Base-by-base conservation (phyloP, 2,113 vertebrate species). In the Cephalopterus ornatus region DNA sequence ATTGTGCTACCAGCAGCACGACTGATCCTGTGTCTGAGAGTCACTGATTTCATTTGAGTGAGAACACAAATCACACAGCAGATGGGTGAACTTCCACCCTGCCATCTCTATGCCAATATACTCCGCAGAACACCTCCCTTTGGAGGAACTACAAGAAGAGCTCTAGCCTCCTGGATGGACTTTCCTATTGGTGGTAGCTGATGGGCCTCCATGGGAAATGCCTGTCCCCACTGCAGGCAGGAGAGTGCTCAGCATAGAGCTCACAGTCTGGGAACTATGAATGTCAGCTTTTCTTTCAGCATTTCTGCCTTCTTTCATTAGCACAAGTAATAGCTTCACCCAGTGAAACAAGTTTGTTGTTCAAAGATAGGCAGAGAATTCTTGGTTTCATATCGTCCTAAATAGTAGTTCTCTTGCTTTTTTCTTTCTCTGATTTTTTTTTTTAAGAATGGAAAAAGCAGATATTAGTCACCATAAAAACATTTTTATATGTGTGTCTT, bases 361-460 rank as follows among this genome's bases (percentile, higher is more conserved):
- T 82, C 71, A n/a, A 82, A 49, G 71, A 87, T 53, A 62, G 26
- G 27, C 14, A 39, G 56, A 26, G 9, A 77, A 61, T 53, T 86
- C 42, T 74, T 82, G 6, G 52, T 87, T 93, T 72, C 20, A 42
- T 5, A 5, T 19, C 53, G n/a, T 55, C 9, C 14, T 30, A 93
- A 93, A 26, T 27, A 87, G 62, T 71, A 53, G 14, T 44, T 23
- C 7, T 93, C 95, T 88, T 84, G 53, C 1, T 50, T 95, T 93
- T 49, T 88, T 89, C 70, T 93, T 84, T 58, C 66, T 88, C 63
- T 26, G 16, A 46, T 11, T 27, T 63, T 94, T 88, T 9, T 15
- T 72, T 91, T 55, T 75, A n/a, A 96, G 67, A 89, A 74, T 73
- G 56, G 44, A 81, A 77, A 92, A 86, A 94, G 58, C 37, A 88